These are phyloP conservation scores for Saccopteryx bilineata DNA, from an alignment of 2,113 vertebrate genomes.

Conservation along the genomic window DNA sequence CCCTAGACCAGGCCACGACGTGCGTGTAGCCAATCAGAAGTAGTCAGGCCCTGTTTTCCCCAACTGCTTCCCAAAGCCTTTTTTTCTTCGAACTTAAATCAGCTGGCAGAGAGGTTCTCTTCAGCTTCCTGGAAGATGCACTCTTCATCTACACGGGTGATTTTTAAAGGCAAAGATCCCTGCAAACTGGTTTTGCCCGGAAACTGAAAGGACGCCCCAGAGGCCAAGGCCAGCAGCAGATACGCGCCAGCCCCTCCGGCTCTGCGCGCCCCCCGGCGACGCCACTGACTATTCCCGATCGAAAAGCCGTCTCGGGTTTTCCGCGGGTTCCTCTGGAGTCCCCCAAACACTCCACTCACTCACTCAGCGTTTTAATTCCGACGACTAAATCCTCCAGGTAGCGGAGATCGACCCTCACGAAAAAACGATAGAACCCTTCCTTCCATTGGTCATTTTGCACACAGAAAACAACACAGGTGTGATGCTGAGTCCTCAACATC, in stretches of 20 bases:
- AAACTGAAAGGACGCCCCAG: background rate
- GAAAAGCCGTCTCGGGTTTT: background rate
- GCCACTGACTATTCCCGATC: background rate
- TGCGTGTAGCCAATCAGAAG: rapidly evolving
- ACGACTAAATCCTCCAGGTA: background rate
- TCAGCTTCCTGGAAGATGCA: background rate
- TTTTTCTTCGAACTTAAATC: background rate
- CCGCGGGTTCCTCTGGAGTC: background rate
- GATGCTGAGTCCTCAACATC: background rate
- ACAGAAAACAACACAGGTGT: background rate
- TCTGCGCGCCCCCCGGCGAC: rapidly evolving
- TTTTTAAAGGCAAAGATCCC: background rate
- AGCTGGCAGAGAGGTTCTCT: background rate
- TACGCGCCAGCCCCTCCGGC: rapidly evolving
- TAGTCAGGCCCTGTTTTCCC: background rate
- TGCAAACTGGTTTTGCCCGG: background rate
- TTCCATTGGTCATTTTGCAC: background rate
- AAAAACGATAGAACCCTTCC: background rate
- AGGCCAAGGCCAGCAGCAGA: too few relatives aligned
- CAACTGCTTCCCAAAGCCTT: background rate
- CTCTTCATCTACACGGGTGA: background rate
- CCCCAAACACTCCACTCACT: background rate
- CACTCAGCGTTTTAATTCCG: background rate
- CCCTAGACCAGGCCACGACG: background rate
- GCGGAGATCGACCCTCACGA: background rate